Conservation (phyloP, 53 echinoderm and acorn worm genomes). For the Astropecten irregularis region DNA sequence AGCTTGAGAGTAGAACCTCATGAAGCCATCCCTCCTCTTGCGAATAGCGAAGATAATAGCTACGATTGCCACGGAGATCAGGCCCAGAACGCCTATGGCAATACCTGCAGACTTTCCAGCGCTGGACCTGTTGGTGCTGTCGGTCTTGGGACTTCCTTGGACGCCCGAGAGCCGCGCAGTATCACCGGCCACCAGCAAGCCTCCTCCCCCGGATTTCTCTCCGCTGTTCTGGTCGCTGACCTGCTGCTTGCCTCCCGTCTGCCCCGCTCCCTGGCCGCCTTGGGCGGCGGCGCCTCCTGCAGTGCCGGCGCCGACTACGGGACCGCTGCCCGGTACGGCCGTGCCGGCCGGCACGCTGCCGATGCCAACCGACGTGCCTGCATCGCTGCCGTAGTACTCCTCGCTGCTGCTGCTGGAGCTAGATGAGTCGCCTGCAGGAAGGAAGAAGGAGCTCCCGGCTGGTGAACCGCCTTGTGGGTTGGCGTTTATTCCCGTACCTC, state of each 20-base stretch:
- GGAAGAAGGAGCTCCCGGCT: constrained; percentile 27
- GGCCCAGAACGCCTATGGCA: constrained; percentile 49
- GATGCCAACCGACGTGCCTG: neutral
- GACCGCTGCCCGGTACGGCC: neutral
- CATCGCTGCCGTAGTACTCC: neutral
- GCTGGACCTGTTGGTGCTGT: too few species aligned
- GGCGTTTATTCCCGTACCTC: neutral
- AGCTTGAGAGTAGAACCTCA: constrained; percentile 41
- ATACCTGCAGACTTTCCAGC: constrained; percentile 56
- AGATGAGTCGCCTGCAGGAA: neutral
- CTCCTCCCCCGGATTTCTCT: constrained; percentile 10
- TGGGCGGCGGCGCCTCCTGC: neutral
- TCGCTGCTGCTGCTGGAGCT: constrained; percentile 3
- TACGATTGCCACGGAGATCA: constrained; percentile 43
- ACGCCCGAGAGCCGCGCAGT: constrained; percentile 12
- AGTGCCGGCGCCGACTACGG: neutral
- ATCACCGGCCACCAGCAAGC: neutral
- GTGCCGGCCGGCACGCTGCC: constrained; percentile 38
- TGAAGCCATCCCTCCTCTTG: constrained; percentile 42
- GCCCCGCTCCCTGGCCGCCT: neutral
- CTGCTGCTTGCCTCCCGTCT: neutral
- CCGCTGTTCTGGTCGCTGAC: constrained; percentile 43
- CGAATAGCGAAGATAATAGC: constrained; percentile 55
- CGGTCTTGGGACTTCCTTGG: neutral
- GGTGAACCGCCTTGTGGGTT: constrained; percentile 34